Evolutionary conservation across 2,113 vertebrate species (phyloP), one percentile per base, ranked within the genome.

Genomic region (Tenebrosternarchus preto): DNA sequence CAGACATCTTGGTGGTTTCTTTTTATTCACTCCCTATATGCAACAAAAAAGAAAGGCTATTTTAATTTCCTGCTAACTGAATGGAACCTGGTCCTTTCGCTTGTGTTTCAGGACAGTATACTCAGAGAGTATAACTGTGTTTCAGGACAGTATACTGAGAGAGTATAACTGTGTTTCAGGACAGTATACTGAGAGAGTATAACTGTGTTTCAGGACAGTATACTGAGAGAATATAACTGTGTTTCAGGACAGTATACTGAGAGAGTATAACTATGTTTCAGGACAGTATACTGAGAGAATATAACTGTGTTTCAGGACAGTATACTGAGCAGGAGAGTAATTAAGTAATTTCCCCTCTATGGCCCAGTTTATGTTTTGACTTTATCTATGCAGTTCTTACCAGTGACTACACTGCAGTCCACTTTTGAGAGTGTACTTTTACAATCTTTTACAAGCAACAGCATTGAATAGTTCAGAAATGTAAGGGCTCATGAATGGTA

Each of bases 1-100:
- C 92, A 76, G 92, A 92, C 93, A 94, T 94, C 79, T 79, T 92
- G 90, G 77, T 77, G 33, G 79, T 33, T 82, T 85, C 12, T 90
- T 81, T 66, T 77, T 73, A 82, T 82, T 88, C 81, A 83, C 80
- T 1, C 5, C 82, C 90, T 91, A 81, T 83, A 67, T 2, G 77
- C 20, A 59, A 33, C 55, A 25, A 74, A 29, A 74, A 66, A 56
- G 17, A 70, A 50, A 29, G 7, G 2, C 29, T 33, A 61, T 57
- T 69, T 25, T 57, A n/a, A 43, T 17, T 15, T 4, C 12, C 2
- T 64, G 15, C 15, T 74, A 19, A 59, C 59, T 36, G 59, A 6
- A 24, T 7, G 11, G 5, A 50, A 15, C 46, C 19, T 53, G 24
- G 5, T 74, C 20, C 11, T 36, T 68, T 68, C 29, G 50, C 15